Evolutionary conservation across 2,113 vertebrate species (phyloP).

Genomic region (Cephalopholis sonnerati): DNA sequence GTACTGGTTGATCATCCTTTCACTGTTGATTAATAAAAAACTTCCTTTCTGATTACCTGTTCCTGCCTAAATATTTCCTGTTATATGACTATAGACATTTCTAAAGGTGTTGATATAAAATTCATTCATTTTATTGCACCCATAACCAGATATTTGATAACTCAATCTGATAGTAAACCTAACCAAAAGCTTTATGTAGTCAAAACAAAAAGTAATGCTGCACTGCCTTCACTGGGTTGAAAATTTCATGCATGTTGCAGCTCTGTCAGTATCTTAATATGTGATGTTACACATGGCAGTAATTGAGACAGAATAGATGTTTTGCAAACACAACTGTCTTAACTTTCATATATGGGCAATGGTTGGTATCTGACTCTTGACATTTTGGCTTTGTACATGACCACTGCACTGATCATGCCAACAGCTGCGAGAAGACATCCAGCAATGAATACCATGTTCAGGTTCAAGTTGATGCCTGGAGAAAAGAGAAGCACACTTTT

Average conservation of each 20-base stretch:
- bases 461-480: conserved; percentile 59
- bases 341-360: conserved; percentile 46
- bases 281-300: no score
- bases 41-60: neutral
- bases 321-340: neutral
- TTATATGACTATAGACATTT: neutral
- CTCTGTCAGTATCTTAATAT: no score
- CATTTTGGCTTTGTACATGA: conserved; percentile 61
- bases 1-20: neutral
- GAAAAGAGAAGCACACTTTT: conserved; percentile 2
- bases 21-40: no score
- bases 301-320: neutral
- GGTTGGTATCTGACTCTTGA: conserved; percentile 64
- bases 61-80: no score
- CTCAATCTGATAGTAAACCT: no score
- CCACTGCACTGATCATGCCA: conserved; percentile 68
- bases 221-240: no score
- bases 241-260: no score
- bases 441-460: conserved; percentile 73
- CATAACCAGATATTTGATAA: neutral
- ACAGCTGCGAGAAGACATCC: conserved; percentile 73
- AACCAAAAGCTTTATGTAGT: no score
- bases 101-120: neutral
- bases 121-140: neutral
- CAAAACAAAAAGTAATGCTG: neutral